These are phyloP conservation scores for Dermatophagoides farinae DNA, from an alignment of 1,140 invertebrate species.

Conservation along the genomic window DNA sequence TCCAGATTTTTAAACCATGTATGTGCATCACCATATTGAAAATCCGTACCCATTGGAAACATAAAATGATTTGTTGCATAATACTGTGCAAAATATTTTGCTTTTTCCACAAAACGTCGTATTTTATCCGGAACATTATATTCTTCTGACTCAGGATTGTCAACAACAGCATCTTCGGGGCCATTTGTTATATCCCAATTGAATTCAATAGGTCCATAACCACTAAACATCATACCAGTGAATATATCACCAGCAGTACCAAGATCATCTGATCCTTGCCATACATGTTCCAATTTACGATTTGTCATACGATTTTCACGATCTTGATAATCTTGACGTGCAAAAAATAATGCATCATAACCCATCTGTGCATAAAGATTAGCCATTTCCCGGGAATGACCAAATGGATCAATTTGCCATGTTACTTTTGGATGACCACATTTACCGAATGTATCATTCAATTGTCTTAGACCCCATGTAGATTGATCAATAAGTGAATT, in stretches of 20 bases:
- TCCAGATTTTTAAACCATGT: constrained; percentile 71
- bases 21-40: constrained; percentile 32
- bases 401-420: constrained; percentile 49
- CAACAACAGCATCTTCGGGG: constrained; percentile 8
- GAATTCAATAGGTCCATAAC: constrained; percentile 2
- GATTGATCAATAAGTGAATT: constrained; percentile 85
- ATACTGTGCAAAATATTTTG: background rate
- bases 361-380: constrained; percentile 35
- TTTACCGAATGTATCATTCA: constrained; percentile 40
- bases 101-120: background rate
- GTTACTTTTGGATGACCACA: constrained; percentile 34
- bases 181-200: background rate
- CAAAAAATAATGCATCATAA: constrained; percentile 15
- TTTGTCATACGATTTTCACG: background rate
- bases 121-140: constrained; percentile 11
- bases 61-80: constrained; percentile 14
- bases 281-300: constrained; percentile 14
- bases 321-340: constrained; percentile 25
- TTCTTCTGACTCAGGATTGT: constrained; percentile 6
- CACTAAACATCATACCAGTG: constrained; percentile 5
- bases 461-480: constrained; percentile 35
- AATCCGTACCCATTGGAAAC: constrained; percentile 15
- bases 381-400: constrained; percentile 42
- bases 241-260: constrained; percentile 9
- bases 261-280: constrained; percentile 11